Conservation (phyloP, 1,140 invertebrate genomes). For the Papilio aristodemus region DNA sequence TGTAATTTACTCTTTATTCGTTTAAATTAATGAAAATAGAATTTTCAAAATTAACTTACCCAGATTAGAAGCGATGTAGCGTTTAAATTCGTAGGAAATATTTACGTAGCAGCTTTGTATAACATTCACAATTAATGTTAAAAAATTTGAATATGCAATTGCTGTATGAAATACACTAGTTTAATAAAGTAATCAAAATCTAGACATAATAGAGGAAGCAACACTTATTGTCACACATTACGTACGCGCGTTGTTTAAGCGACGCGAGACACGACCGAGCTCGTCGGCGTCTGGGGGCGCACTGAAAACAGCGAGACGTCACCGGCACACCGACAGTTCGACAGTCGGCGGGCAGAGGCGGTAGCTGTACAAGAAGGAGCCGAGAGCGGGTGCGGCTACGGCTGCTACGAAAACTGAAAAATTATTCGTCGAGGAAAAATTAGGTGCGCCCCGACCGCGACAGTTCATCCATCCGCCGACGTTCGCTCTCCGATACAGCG, state of each 20-base stretch:
- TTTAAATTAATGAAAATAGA: constrained; percentile 14
- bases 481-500: constrained; percentile 63
- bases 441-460: constrained; percentile 58
- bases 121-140: background rate
- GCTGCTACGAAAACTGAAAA: constrained; percentile 53
- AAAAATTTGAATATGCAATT: background rate
- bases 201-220: constrained; percentile 74
- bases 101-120: constrained; percentile 14
- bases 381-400: constrained; percentile 45
- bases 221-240: constrained; percentile 79
- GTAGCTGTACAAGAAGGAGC: constrained; percentile 3
- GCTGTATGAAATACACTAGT: constrained; percentile 31
- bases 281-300: constrained; percentile 53
- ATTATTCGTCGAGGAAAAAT: constrained; percentile 58
- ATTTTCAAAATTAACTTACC: constrained; percentile 28
- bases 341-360: constrained; percentile 20
- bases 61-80: constrained; percentile 24
- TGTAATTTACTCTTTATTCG: background rate
- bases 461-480: constrained; percentile 64
- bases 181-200: constrained; percentile 34
- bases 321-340: constrained; percentile 3
- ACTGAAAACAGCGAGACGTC: constrained; percentile 51
- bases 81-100: constrained; percentile 20
- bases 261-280: constrained; percentile 54
- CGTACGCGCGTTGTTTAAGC: constrained; percentile 56